Percentiles rank a stretch among this genome's conserved stretches.
phyloP scores from a whole-genome alignment of 2,888 invertebrate genomes.

The Harpalus rubripes region DNA sequence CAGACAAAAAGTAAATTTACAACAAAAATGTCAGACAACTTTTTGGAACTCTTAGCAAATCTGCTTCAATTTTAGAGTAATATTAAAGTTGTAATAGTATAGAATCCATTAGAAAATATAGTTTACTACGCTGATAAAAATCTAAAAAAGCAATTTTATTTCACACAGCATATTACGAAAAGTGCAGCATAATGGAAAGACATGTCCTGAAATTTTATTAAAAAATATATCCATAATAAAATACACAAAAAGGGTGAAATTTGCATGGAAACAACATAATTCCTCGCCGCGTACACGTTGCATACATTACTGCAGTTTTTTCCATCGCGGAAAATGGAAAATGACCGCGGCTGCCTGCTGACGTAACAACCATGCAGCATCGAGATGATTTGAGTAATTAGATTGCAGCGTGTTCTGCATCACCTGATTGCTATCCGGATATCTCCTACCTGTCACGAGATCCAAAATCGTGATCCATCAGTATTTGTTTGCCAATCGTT shows the following conservation, averaged over 20 bases:
- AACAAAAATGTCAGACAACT: too few relatives aligned
- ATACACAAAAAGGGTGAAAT: slow-evolving; percentile 47
- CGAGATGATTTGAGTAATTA: slow-evolving; percentile 53
- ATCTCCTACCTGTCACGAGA: slow-evolving; percentile 42
- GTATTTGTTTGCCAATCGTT: neutral
- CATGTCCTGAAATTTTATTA: slow-evolving; percentile 51
- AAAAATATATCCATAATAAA: slow-evolving; percentile 56
- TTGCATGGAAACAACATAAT: slow-evolving; percentile 61
- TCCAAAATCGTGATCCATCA: slow-evolving; percentile 8
- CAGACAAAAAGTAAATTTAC: too few relatives aligned
- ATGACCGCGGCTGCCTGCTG: slow-evolving; percentile 38
- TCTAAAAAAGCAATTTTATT: slow-evolving; percentile 2
- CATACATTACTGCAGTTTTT: slow-evolving; percentile 54
- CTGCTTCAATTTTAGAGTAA: neutral
- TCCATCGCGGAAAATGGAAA: slow-evolving; percentile 42
- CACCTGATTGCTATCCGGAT: neutral
- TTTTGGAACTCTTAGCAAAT: too few relatives aligned
- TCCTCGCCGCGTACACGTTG: slow-evolving; percentile 49
- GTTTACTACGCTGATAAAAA: neutral
- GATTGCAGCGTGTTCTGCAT: neutral
- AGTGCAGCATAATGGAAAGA: slow-evolving; percentile 48
- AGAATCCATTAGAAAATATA: slow-evolving; percentile 3
- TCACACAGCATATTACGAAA: slow-evolving; percentile 38
- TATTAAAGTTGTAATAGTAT: neutral
- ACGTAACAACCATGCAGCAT: slow-evolving; percentile 15